Evolutionary conservation across 2,797 vertebrate species (phyloP).

Genomic region (Microcaecilia unicolor): DNA sequence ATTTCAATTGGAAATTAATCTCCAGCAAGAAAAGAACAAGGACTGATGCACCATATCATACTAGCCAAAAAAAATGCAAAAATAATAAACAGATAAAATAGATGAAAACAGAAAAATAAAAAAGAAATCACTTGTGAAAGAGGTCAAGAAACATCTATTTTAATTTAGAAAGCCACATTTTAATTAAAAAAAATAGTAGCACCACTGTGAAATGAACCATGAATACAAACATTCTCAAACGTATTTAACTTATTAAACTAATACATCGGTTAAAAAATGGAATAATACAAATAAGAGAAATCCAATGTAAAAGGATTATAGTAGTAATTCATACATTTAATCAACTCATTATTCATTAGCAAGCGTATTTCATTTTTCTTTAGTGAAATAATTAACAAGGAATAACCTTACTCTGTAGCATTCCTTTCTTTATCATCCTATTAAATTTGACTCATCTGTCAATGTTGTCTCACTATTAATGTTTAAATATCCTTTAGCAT

Average conservation of each 20-base stretch:
- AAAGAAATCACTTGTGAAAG: constrained; percentile 1
- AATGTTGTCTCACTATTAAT: neutral
- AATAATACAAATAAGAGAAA: constrained; percentile 6
- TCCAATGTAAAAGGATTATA: neutral
- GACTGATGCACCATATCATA: no score
- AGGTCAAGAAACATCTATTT: neutral
- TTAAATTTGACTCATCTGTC: neutral
- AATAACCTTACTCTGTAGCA: neutral
- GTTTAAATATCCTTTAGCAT: neutral
- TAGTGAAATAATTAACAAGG: constrained; percentile 10
- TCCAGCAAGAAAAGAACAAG: no score
- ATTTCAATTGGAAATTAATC: no score
- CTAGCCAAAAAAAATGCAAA: no score
- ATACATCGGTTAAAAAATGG: constrained; percentile 7
- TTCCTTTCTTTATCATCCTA: neutral
- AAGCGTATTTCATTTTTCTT: constrained; percentile 3
- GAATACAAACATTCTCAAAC: constrained; percentile 14
- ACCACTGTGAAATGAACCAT: neutral
- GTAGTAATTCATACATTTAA: constrained; percentile 15
- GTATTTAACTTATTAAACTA: constrained; percentile 8
- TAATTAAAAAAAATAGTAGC: constrained; percentile 13
- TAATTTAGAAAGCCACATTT: constrained; percentile 1
- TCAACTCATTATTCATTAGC: constrained; percentile 15
- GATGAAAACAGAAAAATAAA: neutral
- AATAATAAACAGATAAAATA: no score